These are phyloP conservation scores for Tragopan temminckii DNA, from an alignment of 2,797 vertebrate genomes.

Conservation along the genomic window DNA sequence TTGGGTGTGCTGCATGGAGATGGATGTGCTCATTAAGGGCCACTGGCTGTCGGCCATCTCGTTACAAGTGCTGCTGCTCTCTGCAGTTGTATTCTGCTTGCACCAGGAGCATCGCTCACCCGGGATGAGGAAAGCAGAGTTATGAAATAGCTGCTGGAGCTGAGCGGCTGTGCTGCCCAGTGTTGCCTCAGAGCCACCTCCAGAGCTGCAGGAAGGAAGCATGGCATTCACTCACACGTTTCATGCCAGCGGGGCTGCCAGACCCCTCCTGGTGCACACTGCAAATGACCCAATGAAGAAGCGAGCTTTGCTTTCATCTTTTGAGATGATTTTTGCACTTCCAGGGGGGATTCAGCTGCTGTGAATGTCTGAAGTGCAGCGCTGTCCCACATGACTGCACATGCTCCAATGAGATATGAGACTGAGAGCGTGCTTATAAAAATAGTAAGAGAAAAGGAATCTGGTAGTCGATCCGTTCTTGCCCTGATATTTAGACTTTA, in stretches of 20 bases:
- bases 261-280: too few relatives aligned
- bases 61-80: background rate
- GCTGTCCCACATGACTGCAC: fast-evolving
- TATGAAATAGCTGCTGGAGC: background rate
- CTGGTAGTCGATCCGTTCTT: background rate
- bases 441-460: too few relatives aligned
- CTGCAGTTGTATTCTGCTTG: background rate
- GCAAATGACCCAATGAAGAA: fast-evolving
- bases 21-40: background rate
- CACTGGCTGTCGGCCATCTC: background rate
- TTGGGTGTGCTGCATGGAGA: background rate
- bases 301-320: fast-evolving
- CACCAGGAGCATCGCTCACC: background rate
- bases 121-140: slow-evolving; percentile 5
- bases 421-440: fast-evolving
- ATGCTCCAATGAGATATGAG: fast-evolving
- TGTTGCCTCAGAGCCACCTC: background rate
- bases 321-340: fast-evolving
- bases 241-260: fast-evolving
- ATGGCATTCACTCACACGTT: fast-evolving
- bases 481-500: background rate
- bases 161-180: background rate
- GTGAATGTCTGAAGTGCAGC: background rate
- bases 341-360: background rate
- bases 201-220: background rate